Evolutionary conservation across 2,797 vertebrate species (phyloP).

Genomic region (Aldrovandia affinis): DNA sequence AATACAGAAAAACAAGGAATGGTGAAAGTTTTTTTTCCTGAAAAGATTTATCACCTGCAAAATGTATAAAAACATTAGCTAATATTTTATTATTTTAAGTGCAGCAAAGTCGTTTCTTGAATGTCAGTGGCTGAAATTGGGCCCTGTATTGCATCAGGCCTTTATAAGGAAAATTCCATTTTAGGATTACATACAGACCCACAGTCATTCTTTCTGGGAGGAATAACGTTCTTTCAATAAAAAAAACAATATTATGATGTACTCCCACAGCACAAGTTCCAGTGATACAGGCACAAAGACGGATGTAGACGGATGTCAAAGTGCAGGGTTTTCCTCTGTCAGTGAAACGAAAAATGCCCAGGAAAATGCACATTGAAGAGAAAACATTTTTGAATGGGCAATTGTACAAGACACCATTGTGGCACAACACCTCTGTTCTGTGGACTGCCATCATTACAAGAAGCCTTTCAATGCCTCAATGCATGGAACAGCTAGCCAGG

Average conservation of each 20-base stretch:
- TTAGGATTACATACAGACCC: constrained; percentile 13
- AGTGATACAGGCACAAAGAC: background rate
- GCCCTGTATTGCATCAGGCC: constrained; percentile 26
- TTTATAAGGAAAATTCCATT: constrained; percentile 47
- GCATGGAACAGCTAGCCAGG: no score
- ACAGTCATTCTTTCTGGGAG: constrained; percentile 10
- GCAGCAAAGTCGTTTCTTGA: background rate
- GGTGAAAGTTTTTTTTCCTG: background rate
- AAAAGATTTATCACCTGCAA: background rate
- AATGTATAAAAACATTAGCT: background rate
- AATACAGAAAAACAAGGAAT: background rate
- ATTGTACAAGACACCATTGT: background rate
- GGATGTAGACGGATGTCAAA: background rate
- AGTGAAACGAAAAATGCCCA: background rate
- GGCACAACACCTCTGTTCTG: background rate
- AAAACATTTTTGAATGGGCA: background rate
- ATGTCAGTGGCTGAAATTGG: constrained; percentile 52
- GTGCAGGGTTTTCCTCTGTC: background rate
- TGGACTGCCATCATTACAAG: background rate
- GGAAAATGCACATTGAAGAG: background rate
- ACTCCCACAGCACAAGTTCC: background rate
- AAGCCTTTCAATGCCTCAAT: background rate
- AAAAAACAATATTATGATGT: background rate
- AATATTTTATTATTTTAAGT: constrained; percentile 9
- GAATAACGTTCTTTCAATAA: background rate